Evolutionary conservation across 2,797 vertebrate species (phyloP), one percentile per base, ranked within the genome.

Genomic region (Myotis pilosus): DNA sequence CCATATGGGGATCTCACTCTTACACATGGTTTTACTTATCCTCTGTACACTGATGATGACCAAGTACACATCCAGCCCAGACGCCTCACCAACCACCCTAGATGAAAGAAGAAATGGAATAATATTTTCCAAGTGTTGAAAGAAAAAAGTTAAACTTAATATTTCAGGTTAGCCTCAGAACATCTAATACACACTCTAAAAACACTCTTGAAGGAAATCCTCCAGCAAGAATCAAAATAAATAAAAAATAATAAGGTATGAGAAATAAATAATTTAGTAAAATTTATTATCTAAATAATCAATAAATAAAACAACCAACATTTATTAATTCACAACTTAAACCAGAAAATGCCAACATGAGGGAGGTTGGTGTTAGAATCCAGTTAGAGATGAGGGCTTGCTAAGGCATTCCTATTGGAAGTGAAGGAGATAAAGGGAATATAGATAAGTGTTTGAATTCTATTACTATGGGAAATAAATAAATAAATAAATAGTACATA

Each of bases 381-480:
- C 12, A 57, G 41, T 44, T 16, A 51, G 13, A 81, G n/a, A 69
- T 2, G 51, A 85, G 51, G 87, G 2, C n/a, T 16, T 68, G 23
- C 5, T 72, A 49, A 82, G 30, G 15, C 28, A 71, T 72, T 69
- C 86, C 62, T 78, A 2, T 75, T 68, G 38, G 36, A 49, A 82
- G 44, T 38, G 15, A 62, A 76, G 53, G 20, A 53, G 44, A 71
- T 53, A 75, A 30, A 23, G 15, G 25, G 12, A 74, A n/a, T 49
- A 47, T 0, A 33, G 20, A 17, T 47, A 68, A 66, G 22, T 33
- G 51, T 80, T 92, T 64, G 44, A 71, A 86, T 75, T 44, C 47
- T 72, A 44, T 84, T 83, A 80, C 28, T 41, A 72, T 41, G 78
- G 49, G n/a, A 88, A 84, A 84, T 82, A 84, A 87, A 75, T 76